Conservation (phyloP, 1,140 invertebrate species). For the Drosophila nigromelanica region DNA sequence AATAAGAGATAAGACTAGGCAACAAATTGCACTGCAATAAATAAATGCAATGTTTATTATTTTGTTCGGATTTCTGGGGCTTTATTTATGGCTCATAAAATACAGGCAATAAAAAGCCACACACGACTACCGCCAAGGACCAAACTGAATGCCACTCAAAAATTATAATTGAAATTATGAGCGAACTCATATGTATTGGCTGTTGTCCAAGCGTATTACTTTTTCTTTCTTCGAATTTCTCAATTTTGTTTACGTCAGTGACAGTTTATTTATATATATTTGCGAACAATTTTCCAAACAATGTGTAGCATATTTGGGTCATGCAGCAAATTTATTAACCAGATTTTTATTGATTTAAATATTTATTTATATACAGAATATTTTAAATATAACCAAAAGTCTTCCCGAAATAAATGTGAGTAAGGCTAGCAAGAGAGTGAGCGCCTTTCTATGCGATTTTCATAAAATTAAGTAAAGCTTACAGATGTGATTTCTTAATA, state of each 20-base stretch:
- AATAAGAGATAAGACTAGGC: constrained; percentile 15
- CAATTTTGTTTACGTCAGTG: constrained; percentile 54
- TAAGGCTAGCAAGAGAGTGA: too few species aligned
- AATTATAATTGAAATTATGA: constrained; percentile 53
- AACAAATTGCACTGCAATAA: constrained; percentile 38
- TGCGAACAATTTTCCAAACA: background rate
- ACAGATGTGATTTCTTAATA: too few species aligned
- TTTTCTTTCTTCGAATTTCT: constrained; percentile 20
- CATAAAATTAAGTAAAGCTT: too few species aligned
- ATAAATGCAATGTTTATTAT: constrained; percentile 36
- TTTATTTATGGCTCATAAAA: constrained; percentile 62
- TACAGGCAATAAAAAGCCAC: constrained; percentile 45
- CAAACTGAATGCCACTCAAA: constrained; percentile 45
- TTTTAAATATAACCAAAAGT: too few species aligned
- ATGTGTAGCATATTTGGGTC: constrained; percentile 44
- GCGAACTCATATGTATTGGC: constrained; percentile 53
- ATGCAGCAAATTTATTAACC: background rate
- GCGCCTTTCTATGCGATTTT: too few species aligned
- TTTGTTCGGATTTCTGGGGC: constrained; percentile 27
- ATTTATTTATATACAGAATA: background rate
- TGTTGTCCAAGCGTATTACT: constrained; percentile 57
- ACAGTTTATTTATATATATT: constrained; percentile 59
- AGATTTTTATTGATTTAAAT: too few species aligned
- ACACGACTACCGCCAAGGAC: constrained; percentile 32
- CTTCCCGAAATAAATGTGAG: too few species aligned